These are phyloP conservation scores for Drosophila bocki DNA, from an alignment of 1,140 invertebrate species.

Conservation along the genomic window DNA sequence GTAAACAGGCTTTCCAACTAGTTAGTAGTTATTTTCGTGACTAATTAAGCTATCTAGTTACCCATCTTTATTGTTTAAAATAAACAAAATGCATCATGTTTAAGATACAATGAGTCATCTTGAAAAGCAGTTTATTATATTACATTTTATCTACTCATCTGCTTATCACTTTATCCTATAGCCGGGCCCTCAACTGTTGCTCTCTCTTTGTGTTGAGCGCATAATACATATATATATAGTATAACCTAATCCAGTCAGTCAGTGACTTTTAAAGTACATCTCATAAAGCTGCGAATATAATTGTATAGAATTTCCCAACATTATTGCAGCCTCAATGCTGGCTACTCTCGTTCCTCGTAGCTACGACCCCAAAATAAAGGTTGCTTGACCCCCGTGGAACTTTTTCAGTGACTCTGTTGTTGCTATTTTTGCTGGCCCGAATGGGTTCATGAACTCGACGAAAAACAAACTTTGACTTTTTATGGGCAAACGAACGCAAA, in stretches of 20 bases:
- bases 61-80: background rate
- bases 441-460: conserved; percentile 72
- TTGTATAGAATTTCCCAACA: conserved; percentile 50
- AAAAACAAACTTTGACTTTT: conserved; percentile 77
- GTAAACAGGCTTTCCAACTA: background rate
- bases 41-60: background rate
- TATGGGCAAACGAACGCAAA: conserved; percentile 61
- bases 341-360: conserved; percentile 15
- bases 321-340: conserved; percentile 37
- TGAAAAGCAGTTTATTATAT: conserved; percentile 2
- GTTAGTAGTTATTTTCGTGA: background rate
- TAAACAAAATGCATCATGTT: conserved; percentile 3
- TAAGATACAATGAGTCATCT: conserved; percentile 14
- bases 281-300: conserved; percentile 38
- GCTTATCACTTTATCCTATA: conserved; percentile 18
- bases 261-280: conserved; percentile 48
- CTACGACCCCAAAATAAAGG: conserved; percentile 33
- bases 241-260: conserved; percentile 46
- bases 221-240: background rate
- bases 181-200: conserved; percentile 31
- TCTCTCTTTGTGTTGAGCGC: conserved; percentile 20
- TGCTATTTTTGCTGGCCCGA: conserved; percentile 27
- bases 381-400: conserved; percentile 47
- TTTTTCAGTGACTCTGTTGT: conserved; percentile 20
- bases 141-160: conserved; percentile 12